Base-by-base conservation (phyloP, 23 tunicate species). In the Oikopleura vanhoeffeni region DNA sequence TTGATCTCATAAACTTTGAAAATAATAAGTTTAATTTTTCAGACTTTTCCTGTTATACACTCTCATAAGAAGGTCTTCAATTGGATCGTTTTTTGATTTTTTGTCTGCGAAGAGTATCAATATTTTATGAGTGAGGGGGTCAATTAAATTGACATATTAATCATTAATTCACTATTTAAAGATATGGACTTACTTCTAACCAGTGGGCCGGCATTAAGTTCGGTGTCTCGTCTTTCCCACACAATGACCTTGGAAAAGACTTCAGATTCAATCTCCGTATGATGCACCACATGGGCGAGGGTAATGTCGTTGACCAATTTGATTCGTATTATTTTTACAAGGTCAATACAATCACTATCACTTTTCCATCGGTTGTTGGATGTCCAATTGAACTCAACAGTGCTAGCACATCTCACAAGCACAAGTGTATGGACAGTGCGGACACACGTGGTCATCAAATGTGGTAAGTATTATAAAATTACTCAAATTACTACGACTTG, bases 211-310 rank as follows among this genome's bases (percentile, higher is more conserved):
- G 13, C 64, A 49, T 49, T 24, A 13, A 49, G 64, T 49, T 71
- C 35, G 79, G 34, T 30, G 32, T 71, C 79, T 13, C 34, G 3
- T 71, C 79, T 3, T 71, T 71, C 79, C 79, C 79, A 18, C 79
- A 71, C 32, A 71, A 71, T 30, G 79, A 71, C 35, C 79, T 71
- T 71, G 79, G 79, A 2, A 71, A 71, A 38, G 79, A 71, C 79
- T 71, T 71, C 79, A 33, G 79, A 71, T 71, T 71, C 35, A 71
- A 71, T 38, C 27, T 71, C 79, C 27, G 79, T 13, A 71, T 71
- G 34, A 2, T 71, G 27, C 79, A 71, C 38, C 27, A 71, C 34
- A 24, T 71, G 79, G 79, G 79, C 34, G 79, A 71, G 35, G 79
- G 79, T 71, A 38, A 71, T 38, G 4, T 2, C 4, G 2, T 30